Conservation (phyloP, 2,888 invertebrate species). For the Protophormia terraenovae region DNA sequence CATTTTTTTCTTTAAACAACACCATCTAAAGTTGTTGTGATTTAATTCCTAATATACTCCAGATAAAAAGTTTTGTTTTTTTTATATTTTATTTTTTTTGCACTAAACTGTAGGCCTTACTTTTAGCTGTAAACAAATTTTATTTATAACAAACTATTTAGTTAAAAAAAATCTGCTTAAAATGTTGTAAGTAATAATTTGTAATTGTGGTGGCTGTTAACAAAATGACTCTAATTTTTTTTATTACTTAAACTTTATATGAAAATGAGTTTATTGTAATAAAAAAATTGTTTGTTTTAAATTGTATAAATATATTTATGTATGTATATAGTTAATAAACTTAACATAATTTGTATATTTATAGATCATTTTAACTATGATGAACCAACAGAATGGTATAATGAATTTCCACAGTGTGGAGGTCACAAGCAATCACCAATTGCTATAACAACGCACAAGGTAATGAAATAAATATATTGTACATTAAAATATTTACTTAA, state of each 20-base stretch:
- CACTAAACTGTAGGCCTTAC: neutral
- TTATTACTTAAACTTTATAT: neutral
- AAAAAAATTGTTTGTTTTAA: neutral
- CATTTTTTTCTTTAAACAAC: neutral
- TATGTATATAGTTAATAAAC: too few relatives aligned
- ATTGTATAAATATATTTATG: too few relatives aligned
- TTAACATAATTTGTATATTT: slow-evolving; percentile 39
- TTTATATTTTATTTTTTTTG: slow-evolving; percentile 4
- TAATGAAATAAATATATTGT: slow-evolving; percentile 64
- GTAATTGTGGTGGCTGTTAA: neutral
- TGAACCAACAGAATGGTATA: slow-evolving; percentile 82
- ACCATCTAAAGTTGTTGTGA: slow-evolving; percentile 6
- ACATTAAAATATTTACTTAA: neutral
- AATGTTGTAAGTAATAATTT: slow-evolving; percentile 8
- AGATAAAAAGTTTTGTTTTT: slow-evolving; percentile 10
- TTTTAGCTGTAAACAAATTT: neutral
- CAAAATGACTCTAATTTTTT: neutral
- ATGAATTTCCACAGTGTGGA: slow-evolving; percentile 84
- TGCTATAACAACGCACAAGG: slow-evolving; percentile 72
- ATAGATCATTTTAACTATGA: slow-evolving; percentile 73
- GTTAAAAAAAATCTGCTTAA: neutral
- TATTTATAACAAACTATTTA: neutral
- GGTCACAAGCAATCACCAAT: slow-evolving; percentile 86
- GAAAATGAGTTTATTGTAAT: neutral
- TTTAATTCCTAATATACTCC: neutral